phyloP scores from a whole-genome alignment of 2,888 invertebrate species.

The Epinotia brunnichana region DNA sequence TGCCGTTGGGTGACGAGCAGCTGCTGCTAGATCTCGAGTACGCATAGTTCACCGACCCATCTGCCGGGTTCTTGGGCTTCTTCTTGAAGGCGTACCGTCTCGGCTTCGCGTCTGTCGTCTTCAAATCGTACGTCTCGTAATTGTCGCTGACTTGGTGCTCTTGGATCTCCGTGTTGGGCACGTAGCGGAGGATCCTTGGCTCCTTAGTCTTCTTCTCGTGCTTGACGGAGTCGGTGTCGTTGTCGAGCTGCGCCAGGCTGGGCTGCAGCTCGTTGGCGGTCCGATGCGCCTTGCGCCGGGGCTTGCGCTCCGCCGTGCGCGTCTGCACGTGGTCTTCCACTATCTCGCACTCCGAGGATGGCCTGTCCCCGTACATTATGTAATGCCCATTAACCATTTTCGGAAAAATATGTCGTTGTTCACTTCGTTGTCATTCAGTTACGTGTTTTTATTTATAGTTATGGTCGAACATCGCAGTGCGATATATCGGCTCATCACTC shows the following conservation, averaged over 20 bases:
- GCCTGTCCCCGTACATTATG: constrained; percentile 74
- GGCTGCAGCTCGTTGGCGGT: constrained; percentile 72
- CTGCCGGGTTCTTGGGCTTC: constrained; percentile 74
- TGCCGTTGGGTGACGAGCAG: constrained; percentile 76
- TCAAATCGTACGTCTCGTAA: constrained; percentile 75
- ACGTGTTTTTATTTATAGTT: constrained; percentile 50
- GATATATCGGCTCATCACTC: constrained; percentile 37
- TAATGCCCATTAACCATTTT: constrained; percentile 82
- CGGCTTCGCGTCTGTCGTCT: constrained; percentile 69
- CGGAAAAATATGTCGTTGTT: constrained; percentile 47
- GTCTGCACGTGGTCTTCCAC: constrained; percentile 75
- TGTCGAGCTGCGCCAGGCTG: constrained; percentile 72
- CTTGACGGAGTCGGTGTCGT: constrained; percentile 77
- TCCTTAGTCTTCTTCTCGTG: constrained; percentile 77
- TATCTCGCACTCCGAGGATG: constrained; percentile 75
- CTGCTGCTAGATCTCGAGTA: constrained; percentile 77
- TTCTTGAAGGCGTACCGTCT: constrained; percentile 72
- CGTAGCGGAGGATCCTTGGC: constrained; percentile 73
- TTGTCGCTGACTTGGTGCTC: constrained; percentile 74
- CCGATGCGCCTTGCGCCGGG: constrained; percentile 66
- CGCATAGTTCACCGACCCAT: constrained; percentile 76
- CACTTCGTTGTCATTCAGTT: constrained; percentile 44
- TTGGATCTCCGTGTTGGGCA: constrained; percentile 74
- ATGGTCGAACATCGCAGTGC: constrained; percentile 55
- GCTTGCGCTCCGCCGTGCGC: constrained; percentile 68